A percentile compares a stretch with the other conserved stretches of the same genome.
These are phyloP conservation scores for Drosophila grimshawi DNA, from an alignment of 1,140 invertebrate genomes.

Conservation along the genomic window DNA sequence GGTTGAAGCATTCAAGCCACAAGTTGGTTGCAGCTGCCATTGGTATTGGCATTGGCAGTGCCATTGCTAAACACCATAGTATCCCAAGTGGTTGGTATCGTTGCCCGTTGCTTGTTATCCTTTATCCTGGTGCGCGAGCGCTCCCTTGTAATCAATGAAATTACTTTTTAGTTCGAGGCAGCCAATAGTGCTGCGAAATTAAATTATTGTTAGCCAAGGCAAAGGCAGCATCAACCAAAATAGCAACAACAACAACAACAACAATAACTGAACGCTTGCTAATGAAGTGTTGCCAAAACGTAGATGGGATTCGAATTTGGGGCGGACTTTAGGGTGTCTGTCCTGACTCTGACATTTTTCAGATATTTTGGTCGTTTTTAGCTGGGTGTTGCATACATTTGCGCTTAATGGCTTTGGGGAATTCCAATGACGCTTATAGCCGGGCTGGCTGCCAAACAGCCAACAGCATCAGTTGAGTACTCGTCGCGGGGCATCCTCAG, in stretches of 20 bases:
- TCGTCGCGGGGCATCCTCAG: slow-evolving; percentile 63
- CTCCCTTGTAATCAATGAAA: slow-evolving; percentile 76
- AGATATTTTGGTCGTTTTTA: slow-evolving; percentile 58
- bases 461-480: slow-evolving; percentile 17
- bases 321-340: neutral
- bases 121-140: slow-evolving; percentile 39
- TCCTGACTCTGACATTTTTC: slow-evolving; percentile 69
- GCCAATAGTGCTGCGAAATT: slow-evolving; percentile 77
- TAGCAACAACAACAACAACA: slow-evolving; percentile 19
- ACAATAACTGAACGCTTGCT: slow-evolving; percentile 61
- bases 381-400: slow-evolving; percentile 78
- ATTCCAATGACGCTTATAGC: slow-evolving; percentile 82
- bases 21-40: slow-evolving; percentile 13
- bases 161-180: slow-evolving; percentile 76
- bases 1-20: slow-evolving; percentile 15
- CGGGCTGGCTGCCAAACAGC: slow-evolving; percentile 40
- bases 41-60: slow-evolving; percentile 16
- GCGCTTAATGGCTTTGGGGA: slow-evolving; percentile 81
- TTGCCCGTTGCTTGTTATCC: slow-evolving; percentile 66
- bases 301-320: slow-evolving; percentile 31
- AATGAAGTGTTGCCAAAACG: slow-evolving; percentile 75
- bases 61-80: slow-evolving; percentile 27
- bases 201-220: slow-evolving; percentile 70
- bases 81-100: slow-evolving; percentile 66
- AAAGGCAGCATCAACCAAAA: slow-evolving; percentile 3